Conservation (phyloP, 92 coral and sea anemone genomes). For the Nematostella vectensis region DNA sequence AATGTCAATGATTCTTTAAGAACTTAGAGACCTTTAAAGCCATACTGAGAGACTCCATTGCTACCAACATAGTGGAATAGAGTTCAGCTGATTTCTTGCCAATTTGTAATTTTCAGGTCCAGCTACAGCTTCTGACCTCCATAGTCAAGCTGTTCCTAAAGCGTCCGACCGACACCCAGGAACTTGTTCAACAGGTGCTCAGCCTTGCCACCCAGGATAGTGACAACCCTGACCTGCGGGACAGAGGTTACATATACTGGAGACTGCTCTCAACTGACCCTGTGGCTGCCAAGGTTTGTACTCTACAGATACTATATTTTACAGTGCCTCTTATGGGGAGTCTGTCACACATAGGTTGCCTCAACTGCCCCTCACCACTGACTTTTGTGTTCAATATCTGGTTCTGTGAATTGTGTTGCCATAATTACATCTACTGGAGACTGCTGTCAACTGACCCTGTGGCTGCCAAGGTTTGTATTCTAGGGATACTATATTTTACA, state of each 20-base stretch:
- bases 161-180: conserved; percentile 98
- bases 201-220: conserved; percentile 99
- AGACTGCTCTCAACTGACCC: conserved; percentile 96
- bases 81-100: too few species aligned
- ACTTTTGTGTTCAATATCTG: too few species aligned
- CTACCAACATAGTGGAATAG: too few species aligned
- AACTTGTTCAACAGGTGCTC: conserved; percentile 93
- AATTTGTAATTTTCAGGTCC: conserved; percentile 69
- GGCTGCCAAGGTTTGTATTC: conserved; percentile 77
- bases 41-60: too few species aligned
- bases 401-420: conserved; percentile 88
- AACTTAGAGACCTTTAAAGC: too few species aligned
- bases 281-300: conserved; percentile 90
- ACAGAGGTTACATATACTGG: conserved; percentile 99
- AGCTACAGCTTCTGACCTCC: conserved; percentile 90
- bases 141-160: conserved; percentile 94
- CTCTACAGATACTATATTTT: neutral
- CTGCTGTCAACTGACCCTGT: conserved; percentile 97
- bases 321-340: too few species aligned
- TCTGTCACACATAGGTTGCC: too few species aligned
- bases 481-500: neutral
- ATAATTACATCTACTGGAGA: conserved; percentile 98
- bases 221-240: conserved; percentile 96
- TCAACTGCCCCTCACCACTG: too few species aligned
- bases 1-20: too few species aligned